These are phyloP conservation scores for Limosa lapponica DNA, from an alignment of 2,797 vertebrate species.

Conservation along the genomic window DNA sequence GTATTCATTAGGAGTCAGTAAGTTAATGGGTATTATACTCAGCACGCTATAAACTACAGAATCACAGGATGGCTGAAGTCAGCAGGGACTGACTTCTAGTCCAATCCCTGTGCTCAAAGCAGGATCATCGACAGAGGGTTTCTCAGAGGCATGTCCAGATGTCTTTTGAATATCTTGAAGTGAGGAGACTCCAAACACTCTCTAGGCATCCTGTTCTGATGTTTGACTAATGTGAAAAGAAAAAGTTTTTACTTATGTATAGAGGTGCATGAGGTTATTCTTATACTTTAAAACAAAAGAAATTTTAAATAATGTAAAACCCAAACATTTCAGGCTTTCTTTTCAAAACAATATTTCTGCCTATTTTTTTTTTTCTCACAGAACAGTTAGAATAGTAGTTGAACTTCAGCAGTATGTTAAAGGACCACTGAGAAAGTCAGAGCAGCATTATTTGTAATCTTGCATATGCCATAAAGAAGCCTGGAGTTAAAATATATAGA, in stretches of 20 bases:
- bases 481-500: background rate
- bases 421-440: background rate
- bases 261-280: background rate
- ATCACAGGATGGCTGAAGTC: background rate
- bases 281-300: background rate
- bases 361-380: background rate
- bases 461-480: background rate
- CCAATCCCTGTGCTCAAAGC: background rate
- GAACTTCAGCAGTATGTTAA: background rate
- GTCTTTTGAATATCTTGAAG: background rate
- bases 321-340: background rate
- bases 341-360: background rate
- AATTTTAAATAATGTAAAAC: background rate
- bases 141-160: background rate
- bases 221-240: background rate
- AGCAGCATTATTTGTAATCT: background rate
- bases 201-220: background rate
- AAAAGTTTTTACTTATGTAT: background rate
- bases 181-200: background rate
- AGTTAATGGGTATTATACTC: background rate
- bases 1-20: background rate
- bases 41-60: background rate
- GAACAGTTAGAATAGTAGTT: background rate
- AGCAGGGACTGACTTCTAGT: background rate
- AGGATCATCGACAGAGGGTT: background rate